phyloP scores from a whole-genome alignment of 1,140 invertebrate species.

The Macrobrachium nipponense region DNA sequence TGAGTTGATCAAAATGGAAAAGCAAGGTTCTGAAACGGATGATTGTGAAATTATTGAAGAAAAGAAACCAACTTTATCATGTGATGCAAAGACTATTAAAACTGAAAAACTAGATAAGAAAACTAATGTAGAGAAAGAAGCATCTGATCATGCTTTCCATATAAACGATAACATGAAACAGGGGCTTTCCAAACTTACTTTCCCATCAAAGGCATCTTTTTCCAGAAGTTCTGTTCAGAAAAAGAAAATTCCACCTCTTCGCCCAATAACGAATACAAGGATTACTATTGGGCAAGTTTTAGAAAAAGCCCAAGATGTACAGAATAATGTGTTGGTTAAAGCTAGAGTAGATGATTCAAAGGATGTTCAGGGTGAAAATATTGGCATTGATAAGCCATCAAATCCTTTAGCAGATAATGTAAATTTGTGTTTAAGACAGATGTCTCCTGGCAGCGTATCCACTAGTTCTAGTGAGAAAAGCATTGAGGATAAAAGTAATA shows the following conservation, averaged over 20 bases:
- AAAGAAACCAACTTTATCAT: not conserved
- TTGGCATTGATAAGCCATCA: not conserved
- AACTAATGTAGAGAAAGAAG: not conserved
- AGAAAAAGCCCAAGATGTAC: constrained; percentile 44
- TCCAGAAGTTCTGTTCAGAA: constrained; percentile 8
- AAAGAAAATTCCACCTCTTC: constrained; percentile 9
- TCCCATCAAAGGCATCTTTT: constrained; percentile 23
- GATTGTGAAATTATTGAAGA: not conserved
- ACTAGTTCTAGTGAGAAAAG: too few relatives aligned
- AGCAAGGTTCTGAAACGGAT: not conserved
- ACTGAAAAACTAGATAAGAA: not conserved
- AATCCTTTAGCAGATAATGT: not conserved
- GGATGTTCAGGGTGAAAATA: not conserved
- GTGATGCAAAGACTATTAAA: not conserved
- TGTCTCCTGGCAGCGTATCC: too few relatives aligned
- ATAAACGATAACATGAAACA: constrained; percentile 51
- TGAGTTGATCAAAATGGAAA: not conserved
- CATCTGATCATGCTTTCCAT: constrained; percentile 18
- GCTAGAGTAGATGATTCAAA: not conserved
- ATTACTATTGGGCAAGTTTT: constrained; percentile 50
- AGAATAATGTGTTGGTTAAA: constrained; percentile 1
- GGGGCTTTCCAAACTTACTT: constrained; percentile 39
- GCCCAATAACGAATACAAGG: constrained; percentile 20
- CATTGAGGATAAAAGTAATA: too few relatives aligned
- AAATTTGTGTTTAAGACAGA: too few relatives aligned